A percentile compares a stretch with the other conserved stretches of the same genome.
Evolutionary conservation across 35 echinoderm and acorn worm species (phyloP).

Genomic region (Heliocidaris tuberculata): DNA sequence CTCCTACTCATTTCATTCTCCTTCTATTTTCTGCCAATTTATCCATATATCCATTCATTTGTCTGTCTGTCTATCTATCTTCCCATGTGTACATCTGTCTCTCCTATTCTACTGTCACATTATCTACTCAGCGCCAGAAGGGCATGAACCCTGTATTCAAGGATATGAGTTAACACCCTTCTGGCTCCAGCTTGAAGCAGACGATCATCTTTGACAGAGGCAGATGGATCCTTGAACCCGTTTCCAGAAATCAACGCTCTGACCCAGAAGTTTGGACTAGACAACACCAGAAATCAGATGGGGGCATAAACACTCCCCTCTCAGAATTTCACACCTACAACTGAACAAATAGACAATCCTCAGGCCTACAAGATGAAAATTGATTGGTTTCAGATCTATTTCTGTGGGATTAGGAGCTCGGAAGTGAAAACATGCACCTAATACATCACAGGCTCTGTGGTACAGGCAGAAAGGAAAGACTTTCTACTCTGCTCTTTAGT

Average conservation of each 20-base stretch:
- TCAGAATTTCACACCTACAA: conserved; percentile 27
- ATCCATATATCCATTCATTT: not conserved
- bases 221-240: not conserved
- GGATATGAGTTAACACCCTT: not conserved
- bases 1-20: not conserved
- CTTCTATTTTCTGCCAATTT: not conserved
- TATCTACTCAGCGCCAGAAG: not conserved
- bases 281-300: not conserved
- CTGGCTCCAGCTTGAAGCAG: not conserved
- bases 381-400: conserved; percentile 43
- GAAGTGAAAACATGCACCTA: not conserved
- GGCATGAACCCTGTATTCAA: not conserved
- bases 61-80: not conserved
- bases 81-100: not conserved
- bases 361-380: conserved; percentile 20
- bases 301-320: conserved; percentile 24
- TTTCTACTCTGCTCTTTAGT: not conserved
- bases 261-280: conserved; percentile 6
- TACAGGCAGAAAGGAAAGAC: not conserved
- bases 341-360: conserved; percentile 36
- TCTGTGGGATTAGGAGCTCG: conserved; percentile 18
- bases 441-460: not conserved
- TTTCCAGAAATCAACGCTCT: conserved; percentile 32
- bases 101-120: not conserved
- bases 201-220: not conserved